Evolutionary conservation across 2,113 vertebrate species (phyloP), one percentile per base, ranked within the genome.

Genomic region (Eretmochelys imbricata): DNA sequence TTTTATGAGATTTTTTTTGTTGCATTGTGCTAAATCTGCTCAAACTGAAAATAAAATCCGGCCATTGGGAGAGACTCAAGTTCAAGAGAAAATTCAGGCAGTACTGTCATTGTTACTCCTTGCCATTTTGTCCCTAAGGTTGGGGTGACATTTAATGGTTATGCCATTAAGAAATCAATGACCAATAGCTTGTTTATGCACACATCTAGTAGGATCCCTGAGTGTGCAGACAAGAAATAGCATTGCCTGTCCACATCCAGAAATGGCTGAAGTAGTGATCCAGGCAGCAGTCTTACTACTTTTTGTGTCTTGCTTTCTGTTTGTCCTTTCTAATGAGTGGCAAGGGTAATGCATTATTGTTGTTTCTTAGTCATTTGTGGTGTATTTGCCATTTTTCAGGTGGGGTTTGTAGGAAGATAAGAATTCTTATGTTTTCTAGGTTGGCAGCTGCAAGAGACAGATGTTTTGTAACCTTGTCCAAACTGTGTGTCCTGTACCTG

Each of bases 31-130:
- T 95, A 87, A 95, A 93, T 87, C 81, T 92, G 75, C 62, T 93
- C 1, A 0, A 89, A 95, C 81, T 91, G 85, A 90, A 96, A 96
- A 80, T 75, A 90, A 95, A 94, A 92, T 91, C 59, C 83, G 91
- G 76, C 89, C 82, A 78, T 27, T 0, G 22, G 65, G 35, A 93
- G 55, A 55, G 35, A 80, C 6, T n/a, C 91, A n/a, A 94, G 84
- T 90, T 81, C 48, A 81, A 96, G 19, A 3, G 76, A 55, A 93
- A 94, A 14, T 48, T 95, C 35, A 90, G 76, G 29, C 62, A 91
- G 91, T 83, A 76, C 8, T 2, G 6, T 27, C 90, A 69, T 80
- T 57, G 10, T 80, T 94, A n/a, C 69, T 80, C 72, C 55, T 83
- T 82, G 72, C 29, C 24, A 91, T 35, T 42, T 12, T 48, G 82